A percentile compares a stretch with the other conserved stretches of the same genome.
Conservation (phyloP, 1,140 invertebrate genomes). For the Aphelinus certus region DNA sequence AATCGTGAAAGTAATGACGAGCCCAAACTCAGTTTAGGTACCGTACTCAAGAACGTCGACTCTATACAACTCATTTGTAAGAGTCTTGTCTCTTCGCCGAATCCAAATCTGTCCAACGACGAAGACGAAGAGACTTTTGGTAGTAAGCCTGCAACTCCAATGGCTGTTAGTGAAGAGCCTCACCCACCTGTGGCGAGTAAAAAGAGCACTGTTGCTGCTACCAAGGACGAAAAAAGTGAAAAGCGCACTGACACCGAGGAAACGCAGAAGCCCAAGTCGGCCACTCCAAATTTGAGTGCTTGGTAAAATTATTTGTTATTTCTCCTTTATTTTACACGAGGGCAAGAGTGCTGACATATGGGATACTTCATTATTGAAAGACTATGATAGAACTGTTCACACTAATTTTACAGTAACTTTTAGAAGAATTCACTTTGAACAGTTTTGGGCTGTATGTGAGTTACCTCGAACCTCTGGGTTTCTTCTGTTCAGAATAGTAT, state of each 20-base stretch:
- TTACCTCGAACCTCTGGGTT: too few species aligned
- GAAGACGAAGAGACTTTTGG: slow-evolving; percentile 57
- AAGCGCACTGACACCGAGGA: slow-evolving; percentile 53
- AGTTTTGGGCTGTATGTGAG: neutral
- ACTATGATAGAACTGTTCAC: neutral
- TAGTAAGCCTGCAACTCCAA: slow-evolving; percentile 22
- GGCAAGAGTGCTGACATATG: neutral
- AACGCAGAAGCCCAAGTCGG: slow-evolving; percentile 60
- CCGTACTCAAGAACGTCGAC: slow-evolving; percentile 74
- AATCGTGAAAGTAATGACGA: slow-evolving; percentile 66
- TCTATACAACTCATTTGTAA: slow-evolving; percentile 63
- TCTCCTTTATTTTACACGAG: neutral
- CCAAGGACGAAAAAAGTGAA: slow-evolving; percentile 43
- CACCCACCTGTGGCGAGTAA: slow-evolving; percentile 35
- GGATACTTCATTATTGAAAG: neutral
- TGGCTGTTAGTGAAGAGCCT: slow-evolving; percentile 43
- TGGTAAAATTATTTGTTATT: slow-evolving; percentile 65
- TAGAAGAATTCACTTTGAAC: neutral
- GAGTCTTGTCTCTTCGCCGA: slow-evolving; percentile 59
- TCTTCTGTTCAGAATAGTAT: too few species aligned
- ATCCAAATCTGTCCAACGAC: slow-evolving; percentile 59
- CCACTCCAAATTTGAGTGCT: slow-evolving; percentile 86
- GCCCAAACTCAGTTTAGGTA: slow-evolving; percentile 83
- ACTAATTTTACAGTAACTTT: neutral
- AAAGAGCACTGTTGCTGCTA: slow-evolving; percentile 33